These are phyloP conservation scores for Hipposideros armiger DNA, from an alignment of 2,113 vertebrate genomes.

Conservation along the genomic window DNA sequence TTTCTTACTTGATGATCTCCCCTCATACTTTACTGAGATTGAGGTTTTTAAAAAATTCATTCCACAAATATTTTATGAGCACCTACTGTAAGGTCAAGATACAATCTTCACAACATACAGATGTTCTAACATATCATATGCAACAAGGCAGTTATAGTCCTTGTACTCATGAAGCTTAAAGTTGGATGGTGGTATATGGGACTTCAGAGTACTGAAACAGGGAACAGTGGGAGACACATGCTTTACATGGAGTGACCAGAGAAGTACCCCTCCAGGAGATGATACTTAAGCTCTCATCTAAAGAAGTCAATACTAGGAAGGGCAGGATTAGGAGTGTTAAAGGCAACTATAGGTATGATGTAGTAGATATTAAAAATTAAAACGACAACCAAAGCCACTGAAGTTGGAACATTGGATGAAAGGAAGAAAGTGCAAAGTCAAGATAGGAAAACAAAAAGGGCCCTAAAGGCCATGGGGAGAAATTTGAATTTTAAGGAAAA, in stretches of 20 bases:
- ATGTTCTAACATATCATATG: not conserved
- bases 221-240: not conserved
- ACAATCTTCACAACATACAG: not conserved
- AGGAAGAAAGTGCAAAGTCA: not conserved
- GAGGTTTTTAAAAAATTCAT: not conserved
- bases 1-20: not conserved
- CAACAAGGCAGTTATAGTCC: not conserved
- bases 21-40: not conserved
- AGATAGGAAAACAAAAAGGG: not conserved
- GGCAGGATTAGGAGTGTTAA: not conserved
- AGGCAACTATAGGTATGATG: not conserved
- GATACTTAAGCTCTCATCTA: not conserved
- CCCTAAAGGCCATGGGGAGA: not conserved
- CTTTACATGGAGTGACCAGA: not conserved
- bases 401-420: not conserved
- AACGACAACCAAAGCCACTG: not conserved
- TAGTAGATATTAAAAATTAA: not conserved
- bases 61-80: not conserved
- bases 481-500: not conserved
- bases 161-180: not conserved
- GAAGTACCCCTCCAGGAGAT: not conserved
- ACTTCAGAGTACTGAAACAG: not conserved
- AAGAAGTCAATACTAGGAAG: not conserved
- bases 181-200: not conserved
- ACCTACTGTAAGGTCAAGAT: not conserved